Base-by-base conservation (phyloP, 2,113 vertebrate genomes). In the Bufo bufo region DNA sequence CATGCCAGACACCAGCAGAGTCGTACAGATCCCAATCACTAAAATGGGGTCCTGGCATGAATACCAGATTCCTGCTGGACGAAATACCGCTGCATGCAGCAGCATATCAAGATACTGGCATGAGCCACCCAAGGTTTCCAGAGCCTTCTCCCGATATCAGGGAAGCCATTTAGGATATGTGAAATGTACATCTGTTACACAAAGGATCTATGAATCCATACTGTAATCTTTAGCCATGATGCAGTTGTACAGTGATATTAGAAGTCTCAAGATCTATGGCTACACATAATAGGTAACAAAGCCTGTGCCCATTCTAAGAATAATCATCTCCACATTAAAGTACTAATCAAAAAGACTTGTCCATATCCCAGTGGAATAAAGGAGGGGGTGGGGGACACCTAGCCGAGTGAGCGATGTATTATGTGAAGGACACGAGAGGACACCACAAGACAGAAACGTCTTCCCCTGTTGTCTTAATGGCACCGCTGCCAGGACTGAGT, bases 351-450 rank as follows among this genome's bases (percentile, higher is more conserved):
- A 74, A 33, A 71, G 71, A 45, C 13, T 74, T 13, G 7, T 45
- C 43, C 16, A 69, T 2, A 71, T 71, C 69, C 43, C 33, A 72
- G 69, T 12, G 45, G 69, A 23, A 66, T 66, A 79, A 56, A 72
- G 3, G 0, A 77, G 0, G 0, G n/a, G 20, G 4, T 7, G 75
- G 77, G 33, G n/a, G 69, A 52, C n/a, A 82, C 49, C 50, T 78
- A 9, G 12, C 59, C 0, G 33, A 12, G 47, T 50, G 56, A 66
- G 19, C 2, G 47, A 56, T n/a, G 43, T 10, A 45, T 74, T 9
- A 75, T 71, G 33, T 50, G 71, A 56, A 85, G 59, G 59, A 47
- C 80, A 63, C 59, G 54, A 63, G 80, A 63, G 56, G 59, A 77
- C 52, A 61, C 56, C 33, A 71, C 23, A 47, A 61, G 47, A 63